Evolutionary conservation across 2,797 vertebrate species (phyloP), one percentile per base, ranked within the genome.

Genomic region (Triplophysa bombifrons): DNA sequence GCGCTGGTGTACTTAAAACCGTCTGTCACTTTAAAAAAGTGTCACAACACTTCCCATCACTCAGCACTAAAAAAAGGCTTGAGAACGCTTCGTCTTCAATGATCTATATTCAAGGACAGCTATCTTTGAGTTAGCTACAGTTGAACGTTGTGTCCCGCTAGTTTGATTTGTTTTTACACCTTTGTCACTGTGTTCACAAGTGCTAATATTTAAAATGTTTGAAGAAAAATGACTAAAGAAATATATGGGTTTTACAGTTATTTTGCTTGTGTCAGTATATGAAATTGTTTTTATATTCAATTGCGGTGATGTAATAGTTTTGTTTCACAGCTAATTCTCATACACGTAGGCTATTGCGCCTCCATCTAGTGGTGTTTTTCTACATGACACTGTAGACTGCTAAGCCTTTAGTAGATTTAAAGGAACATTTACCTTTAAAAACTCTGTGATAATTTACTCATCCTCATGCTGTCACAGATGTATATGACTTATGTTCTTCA

Each of bases 21-120:
- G 19, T 30, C 38, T 58, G 60, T 44, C 8, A 50, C n/a, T 68
- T 67, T 68, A 27, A 48, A 68, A 46, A 25, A 56, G 34, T 58
- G 70, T 79, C 70, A 65, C 30, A 72, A 79, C 68, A 65, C 68
- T 41, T 78, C 30, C 7, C 48, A 53, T 72, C 46, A 71, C 38
- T 64, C 17, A 25, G 11, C 17, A 22, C 25, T 61, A 30, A 17
- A 61, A 22, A 61, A 61, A 16, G 14, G 5, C 27, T 61, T 34
- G 13, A 30, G 60, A 34, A 34, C 14, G 14, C 27, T 17, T 61
- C 6, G 60, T 63, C 14, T 63, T 17, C 14, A 30, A 34, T 34
- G 27, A 63, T 63, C 16, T 13, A 63, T 63, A 34, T 63, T 63
- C 7, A 63, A 63, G 27, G 17, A 30, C 2, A 63, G 60, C 27